phyloP scores from a whole-genome alignment of 2,797 vertebrate genomes.

The Falco peregrinus region DNA sequence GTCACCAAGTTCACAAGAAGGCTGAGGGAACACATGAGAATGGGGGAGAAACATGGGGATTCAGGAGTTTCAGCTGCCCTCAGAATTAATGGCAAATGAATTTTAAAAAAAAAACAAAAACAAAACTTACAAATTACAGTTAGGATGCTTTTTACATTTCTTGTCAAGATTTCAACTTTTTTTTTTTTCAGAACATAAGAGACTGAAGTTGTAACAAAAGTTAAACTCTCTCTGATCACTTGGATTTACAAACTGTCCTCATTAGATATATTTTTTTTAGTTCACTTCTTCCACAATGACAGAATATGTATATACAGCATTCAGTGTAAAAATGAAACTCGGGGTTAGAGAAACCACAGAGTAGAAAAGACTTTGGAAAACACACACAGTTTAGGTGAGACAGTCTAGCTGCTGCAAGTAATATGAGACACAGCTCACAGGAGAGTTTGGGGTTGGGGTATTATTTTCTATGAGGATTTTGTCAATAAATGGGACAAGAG shows the following conservation, averaged over 20 bases:
- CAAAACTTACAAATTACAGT: background rate
- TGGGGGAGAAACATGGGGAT: background rate
- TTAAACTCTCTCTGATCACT: background rate
- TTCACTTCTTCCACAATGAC: background rate
- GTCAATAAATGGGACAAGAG: background rate
- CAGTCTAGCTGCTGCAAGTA: background rate
- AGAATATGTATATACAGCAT: background rate
- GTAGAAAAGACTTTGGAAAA: background rate
- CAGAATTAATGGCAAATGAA: background rate
- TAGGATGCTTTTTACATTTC: background rate
- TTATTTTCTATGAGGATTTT: background rate
- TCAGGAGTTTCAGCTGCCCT: background rate
- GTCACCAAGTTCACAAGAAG: background rate
- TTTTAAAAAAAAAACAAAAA: background rate
- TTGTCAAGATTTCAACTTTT: background rate
- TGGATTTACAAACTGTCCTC: background rate
- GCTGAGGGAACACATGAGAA: background rate
- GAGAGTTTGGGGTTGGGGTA: background rate
- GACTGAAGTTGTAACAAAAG: background rate
- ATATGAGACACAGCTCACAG: background rate
- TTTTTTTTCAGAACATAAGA: background rate
- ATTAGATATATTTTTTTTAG: background rate
- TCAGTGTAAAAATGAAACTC: background rate
- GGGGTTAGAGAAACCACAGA: background rate
- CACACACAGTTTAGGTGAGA: background rate